A percentile compares a stretch with the other conserved stretches of the same genome.
These are phyloP conservation scores for Ophioninae sp. DNA, from an alignment of 2,888 invertebrate genomes.

Conservation along the genomic window DNA sequence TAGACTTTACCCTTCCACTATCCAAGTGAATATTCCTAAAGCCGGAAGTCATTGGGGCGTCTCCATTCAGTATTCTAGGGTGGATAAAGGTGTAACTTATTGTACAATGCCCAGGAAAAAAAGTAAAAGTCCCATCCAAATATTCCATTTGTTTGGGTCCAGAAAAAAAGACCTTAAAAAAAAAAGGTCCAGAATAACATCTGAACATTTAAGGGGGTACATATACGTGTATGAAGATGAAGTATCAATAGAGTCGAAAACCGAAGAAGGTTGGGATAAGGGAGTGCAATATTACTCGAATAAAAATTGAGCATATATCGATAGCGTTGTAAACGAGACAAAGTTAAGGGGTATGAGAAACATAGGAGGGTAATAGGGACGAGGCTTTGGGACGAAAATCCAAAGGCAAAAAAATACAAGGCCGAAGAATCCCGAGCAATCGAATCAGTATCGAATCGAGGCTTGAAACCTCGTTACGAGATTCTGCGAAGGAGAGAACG, in stretches of 20 bases:
- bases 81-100: background rate
- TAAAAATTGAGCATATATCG: constrained; percentile 51
- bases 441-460: constrained; percentile 64
- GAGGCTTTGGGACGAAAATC: constrained; percentile 24
- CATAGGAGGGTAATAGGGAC: background rate
- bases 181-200: background rate
- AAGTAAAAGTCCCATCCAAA: constrained; percentile 34
- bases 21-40: background rate
- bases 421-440: constrained; percentile 60
- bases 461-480: constrained; percentile 62
- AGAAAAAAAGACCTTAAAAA: background rate
- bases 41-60: background rate
- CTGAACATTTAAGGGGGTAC: constrained; percentile 9
- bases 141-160: constrained; percentile 17
- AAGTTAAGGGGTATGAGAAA: constrained; percentile 7
- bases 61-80: background rate
- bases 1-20: background rate
- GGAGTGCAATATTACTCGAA: constrained; percentile 57
- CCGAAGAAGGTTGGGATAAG: constrained; percentile 51
- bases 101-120: background rate
- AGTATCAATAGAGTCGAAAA: constrained; percentile 14
- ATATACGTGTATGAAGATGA: constrained; percentile 20
- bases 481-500: constrained; percentile 49
- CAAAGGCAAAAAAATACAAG: constrained; percentile 45
- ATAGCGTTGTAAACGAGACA: constrained; percentile 4